Conservation (phyloP, 2,113 vertebrate species). For the Uria lomvia region DNA sequence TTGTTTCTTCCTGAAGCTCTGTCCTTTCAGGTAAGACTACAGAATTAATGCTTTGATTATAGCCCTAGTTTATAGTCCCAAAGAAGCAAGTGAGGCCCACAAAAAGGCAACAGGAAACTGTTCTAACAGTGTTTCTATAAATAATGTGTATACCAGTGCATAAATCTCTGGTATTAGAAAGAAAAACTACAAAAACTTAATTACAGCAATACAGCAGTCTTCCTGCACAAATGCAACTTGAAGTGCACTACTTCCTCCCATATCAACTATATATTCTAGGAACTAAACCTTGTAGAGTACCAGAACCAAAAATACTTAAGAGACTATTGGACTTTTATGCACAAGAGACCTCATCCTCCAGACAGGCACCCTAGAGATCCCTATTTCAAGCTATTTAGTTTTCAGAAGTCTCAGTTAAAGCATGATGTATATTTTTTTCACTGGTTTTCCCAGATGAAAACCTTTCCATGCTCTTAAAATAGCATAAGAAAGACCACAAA, state of each 20-base stretch:
- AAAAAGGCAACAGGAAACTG: conserved; percentile 34
- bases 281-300: not conserved
- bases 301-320: not conserved
- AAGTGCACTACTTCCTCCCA: not conserved
- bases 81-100: conserved; percentile 27
- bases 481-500: not conserved
- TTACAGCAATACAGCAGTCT: not conserved
- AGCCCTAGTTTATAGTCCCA: not conserved
- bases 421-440: not conserved
- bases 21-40: conserved; percentile 1
- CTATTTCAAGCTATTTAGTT: not conserved
- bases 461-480: not conserved
- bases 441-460: not conserved
- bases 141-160: not conserved
- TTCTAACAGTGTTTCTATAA: conserved; percentile 30
- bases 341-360: not conserved
- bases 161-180: not conserved
- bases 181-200: conserved; percentile 29
- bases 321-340: not conserved
- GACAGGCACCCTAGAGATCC: not conserved
- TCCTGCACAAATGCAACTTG: not conserved
- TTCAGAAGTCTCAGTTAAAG: not conserved
- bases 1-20: not conserved
- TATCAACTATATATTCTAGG: not conserved
- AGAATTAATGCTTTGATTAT: conserved; percentile 19